Evolutionary conservation across 2,113 vertebrate genomes (phyloP).

Genomic region (Theristicus caerulescens): DNA sequence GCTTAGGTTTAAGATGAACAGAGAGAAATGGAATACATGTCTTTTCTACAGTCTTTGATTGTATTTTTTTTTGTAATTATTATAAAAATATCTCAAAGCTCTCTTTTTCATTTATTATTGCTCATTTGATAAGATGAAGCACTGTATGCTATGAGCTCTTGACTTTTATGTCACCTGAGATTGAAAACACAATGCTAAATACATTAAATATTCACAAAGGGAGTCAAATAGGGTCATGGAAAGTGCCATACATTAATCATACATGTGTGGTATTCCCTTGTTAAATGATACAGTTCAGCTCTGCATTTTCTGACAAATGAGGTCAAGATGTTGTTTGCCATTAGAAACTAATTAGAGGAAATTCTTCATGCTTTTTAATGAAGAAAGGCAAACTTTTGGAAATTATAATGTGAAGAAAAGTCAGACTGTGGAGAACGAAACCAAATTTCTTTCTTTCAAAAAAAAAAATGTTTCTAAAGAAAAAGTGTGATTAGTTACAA

Average conservation of each 20-base stretch:
- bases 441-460: not conserved
- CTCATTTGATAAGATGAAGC: not conserved
- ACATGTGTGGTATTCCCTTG: constrained; percentile 54
- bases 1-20: constrained; percentile 11
- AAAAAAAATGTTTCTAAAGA: not conserved
- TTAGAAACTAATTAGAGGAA: constrained; percentile 52
- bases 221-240: constrained; percentile 43
- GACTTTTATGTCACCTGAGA: constrained; percentile 12
- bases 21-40: not conserved
- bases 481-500: not conserved
- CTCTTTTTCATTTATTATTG: constrained; percentile 4
- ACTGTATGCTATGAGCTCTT: not conserved
- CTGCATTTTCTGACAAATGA: constrained; percentile 53
- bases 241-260: constrained; percentile 63
- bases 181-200: constrained; percentile 30
- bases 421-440: not conserved
- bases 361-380: not conserved
- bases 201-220: constrained; percentile 57
- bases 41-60: not conserved
- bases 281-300: constrained; percentile 28
- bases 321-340: constrained; percentile 52
- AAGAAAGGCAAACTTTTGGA: constrained; percentile 6
- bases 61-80: constrained; percentile 26
- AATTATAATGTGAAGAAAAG: not conserved
- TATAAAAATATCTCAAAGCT: constrained; percentile 17